Evolutionary conservation across 1,140 invertebrate species (phyloP).

Genomic region (Drosophila saltans): DNA sequence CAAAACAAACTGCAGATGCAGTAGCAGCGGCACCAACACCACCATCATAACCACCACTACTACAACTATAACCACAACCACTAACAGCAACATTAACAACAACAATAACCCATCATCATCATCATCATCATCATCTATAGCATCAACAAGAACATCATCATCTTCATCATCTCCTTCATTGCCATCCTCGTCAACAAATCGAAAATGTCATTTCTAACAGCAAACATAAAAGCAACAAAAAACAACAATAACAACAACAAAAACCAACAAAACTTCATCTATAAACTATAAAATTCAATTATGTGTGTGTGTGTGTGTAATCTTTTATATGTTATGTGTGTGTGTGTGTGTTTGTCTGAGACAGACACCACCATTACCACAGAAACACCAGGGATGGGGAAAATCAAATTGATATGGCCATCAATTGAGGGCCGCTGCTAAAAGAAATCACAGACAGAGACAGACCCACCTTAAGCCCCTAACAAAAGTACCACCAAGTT

Average conservation of each 20-base stretch:
- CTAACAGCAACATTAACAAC: constrained; percentile 24
- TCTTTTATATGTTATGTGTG: constrained; percentile 19
- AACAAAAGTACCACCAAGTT: neutral
- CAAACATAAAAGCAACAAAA: constrained; percentile 29
- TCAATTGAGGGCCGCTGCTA: constrained; percentile 15
- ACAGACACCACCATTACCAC: neutral
- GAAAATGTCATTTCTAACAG: constrained; percentile 40
- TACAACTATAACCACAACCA: neutral
- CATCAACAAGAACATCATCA: constrained; percentile 14
- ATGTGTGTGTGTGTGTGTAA: constrained; percentile 15
- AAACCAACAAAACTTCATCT: constrained; percentile 19
- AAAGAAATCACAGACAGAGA: constrained; percentile 14
- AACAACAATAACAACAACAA: constrained; percentile 24
- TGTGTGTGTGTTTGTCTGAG: constrained; percentile 23
- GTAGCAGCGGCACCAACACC: constrained; percentile 3
- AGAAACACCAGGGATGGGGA: neutral
- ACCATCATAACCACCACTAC: constrained; percentile 2
- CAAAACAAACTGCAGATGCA: constrained; percentile 34
- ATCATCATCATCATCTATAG: neutral
- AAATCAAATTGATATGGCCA: constrained; percentile 15
- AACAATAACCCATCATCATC: constrained; percentile 22
- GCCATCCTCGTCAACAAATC: constrained; percentile 4
- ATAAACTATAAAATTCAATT: constrained; percentile 33
- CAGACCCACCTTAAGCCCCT: constrained; percentile 3
- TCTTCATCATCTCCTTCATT: constrained; percentile 5